phyloP scores from a whole-genome alignment of 2,113 vertebrate genomes.

The Salvelinus fontinalis region DNA sequence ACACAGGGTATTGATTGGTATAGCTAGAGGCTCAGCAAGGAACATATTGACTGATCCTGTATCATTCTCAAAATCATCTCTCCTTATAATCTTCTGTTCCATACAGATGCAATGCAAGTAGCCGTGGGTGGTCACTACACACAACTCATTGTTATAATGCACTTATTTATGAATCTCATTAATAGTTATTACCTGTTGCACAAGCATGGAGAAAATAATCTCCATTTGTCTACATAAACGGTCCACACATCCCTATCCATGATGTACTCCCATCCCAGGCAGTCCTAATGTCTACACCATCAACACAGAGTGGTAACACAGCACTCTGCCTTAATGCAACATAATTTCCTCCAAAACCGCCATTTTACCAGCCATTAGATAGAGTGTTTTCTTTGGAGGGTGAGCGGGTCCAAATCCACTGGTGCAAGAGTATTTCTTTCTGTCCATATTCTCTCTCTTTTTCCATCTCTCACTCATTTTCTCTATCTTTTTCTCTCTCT shows the following conservation, averaged over 20 bases:
- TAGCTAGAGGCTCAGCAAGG: background rate
- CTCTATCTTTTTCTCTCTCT: background rate
- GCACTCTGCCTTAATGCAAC: constrained; percentile 44
- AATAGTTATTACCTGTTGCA: constrained; percentile 35
- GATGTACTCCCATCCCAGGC: constrained; percentile 22
- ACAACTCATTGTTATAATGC: background rate
- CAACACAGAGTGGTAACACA: constrained; percentile 20
- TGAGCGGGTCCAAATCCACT: background rate
- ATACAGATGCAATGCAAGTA: background rate
- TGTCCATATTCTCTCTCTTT: background rate
- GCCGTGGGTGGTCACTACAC: background rate
- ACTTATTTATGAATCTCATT: constrained; percentile 21
- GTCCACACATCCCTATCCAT: background rate
- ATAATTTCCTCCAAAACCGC: constrained; percentile 43
- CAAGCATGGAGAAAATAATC: constrained; percentile 8
- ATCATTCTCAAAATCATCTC: background rate
- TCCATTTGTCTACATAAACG: background rate
- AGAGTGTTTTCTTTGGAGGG: constrained; percentile 40
- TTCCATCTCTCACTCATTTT: background rate
- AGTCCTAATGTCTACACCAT: constrained; percentile 26
- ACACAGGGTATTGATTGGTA: constrained; percentile 19
- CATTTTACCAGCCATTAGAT: constrained; percentile 45
- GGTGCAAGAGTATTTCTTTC: background rate
- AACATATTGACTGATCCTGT: constrained; percentile 27
- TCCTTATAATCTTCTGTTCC: constrained; percentile 15